Evolutionary conservation across 1,140 invertebrate genomes (phyloP), one percentile per base, ranked within the genome.

Genomic region (Pristionchus pacificus): DNA sequence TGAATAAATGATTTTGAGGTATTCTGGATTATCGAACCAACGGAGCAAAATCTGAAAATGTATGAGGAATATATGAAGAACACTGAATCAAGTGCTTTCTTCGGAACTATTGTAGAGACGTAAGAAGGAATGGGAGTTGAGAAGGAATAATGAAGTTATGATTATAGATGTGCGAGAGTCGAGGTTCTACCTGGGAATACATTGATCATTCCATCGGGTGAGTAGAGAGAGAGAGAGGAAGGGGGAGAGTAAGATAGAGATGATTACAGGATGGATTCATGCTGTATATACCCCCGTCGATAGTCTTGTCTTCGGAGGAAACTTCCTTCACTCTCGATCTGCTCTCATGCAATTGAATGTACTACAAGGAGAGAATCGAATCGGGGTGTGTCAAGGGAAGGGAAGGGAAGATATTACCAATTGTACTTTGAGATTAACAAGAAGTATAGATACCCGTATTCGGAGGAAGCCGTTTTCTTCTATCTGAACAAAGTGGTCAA

Each of bases 391-490:
- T 55, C 10, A 19, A 27, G 14, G 28, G 64, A 55, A 13, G 13
- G 10, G 10, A 60, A 31, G 14, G 25, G 29, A 83, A n/a, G n/a
- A n/a, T n/a, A 76, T 65, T 74, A 32, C 60, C 69, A 69, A n/a
- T 38, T 71, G 61, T 73, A 77, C 70, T 79, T 83, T 15, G 84
- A 92, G 90, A 92, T 98, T 32, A 93, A 93, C 1, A 91, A 93
- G 77, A 97, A 97, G 86, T 97, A 96, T 86, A 89, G 94, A 0
- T 98, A 97, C 85, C 95, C 95, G 19, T 97, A 95, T 85, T 97
- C 95, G 84, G 93, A 91, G 2, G 94, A 97, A 87, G 95, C 97
- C 90, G 86, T 95, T 28, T 98, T 95, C 95, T 98, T 98, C 85
- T 93, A 92, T 38, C 97, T 97, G 84, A 92, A 97, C 2, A 89